Conservation (phyloP, 2,888 invertebrate genomes). For the Laspeyria flexula region DNA sequence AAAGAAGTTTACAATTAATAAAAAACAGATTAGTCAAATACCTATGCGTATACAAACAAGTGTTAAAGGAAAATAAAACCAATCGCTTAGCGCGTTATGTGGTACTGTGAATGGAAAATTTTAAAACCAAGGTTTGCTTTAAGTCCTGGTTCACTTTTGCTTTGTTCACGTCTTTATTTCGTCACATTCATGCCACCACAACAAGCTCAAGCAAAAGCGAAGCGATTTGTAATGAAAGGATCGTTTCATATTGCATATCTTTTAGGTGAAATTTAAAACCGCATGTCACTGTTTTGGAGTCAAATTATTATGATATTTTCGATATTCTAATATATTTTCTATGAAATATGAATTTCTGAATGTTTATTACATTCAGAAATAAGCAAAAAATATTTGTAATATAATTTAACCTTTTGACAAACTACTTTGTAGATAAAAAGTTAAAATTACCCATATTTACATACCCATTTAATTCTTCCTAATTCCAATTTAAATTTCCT, state of each 20-base stretch:
- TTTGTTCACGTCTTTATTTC: slow-evolving; percentile 16
- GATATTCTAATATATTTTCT: too few species aligned
- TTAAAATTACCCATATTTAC: too few species aligned
- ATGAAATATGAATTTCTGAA: too few species aligned
- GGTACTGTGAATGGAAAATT: slow-evolving; percentile 55
- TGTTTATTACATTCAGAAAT: too few species aligned
- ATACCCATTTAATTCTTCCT: too few species aligned
- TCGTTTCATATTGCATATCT: slow-evolving; percentile 34
- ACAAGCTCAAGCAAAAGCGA: slow-evolving; percentile 83
- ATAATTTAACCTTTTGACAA: too few species aligned
- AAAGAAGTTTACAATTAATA: slow-evolving; percentile 49
- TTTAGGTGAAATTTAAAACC: slow-evolving; percentile 30
- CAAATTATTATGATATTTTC: background rate
- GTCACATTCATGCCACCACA: slow-evolving; percentile 71
- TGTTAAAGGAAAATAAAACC: slow-evolving; percentile 79
- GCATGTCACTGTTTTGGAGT: slow-evolving; percentile 60
- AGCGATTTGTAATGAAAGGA: slow-evolving; percentile 67
- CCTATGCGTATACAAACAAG: slow-evolving; percentile 81
- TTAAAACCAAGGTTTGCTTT: slow-evolving; percentile 16
- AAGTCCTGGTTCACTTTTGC: slow-evolving; percentile 10
- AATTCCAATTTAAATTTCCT: too few species aligned
- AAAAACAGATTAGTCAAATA: slow-evolving; percentile 76
- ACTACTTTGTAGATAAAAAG: too few species aligned
- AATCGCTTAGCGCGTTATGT: slow-evolving; percentile 76
- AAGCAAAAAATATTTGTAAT: too few species aligned